These are phyloP conservation scores for Moxostoma hubbsi DNA, from an alignment of 2,797 vertebrate species.

Conservation along the genomic window DNA sequence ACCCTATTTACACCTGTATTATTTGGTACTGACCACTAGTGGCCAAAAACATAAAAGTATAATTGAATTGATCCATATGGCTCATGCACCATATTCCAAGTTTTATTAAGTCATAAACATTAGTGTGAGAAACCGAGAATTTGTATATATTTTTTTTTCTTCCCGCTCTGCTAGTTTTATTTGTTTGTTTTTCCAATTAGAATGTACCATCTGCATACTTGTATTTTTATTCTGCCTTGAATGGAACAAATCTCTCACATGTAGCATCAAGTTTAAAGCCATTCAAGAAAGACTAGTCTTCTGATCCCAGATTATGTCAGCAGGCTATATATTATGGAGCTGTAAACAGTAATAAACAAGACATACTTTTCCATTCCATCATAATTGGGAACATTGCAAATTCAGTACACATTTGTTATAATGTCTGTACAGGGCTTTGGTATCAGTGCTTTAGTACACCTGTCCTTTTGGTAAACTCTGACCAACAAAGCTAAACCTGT, in stretches of 20 bases:
- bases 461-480: constrained; percentile 43
- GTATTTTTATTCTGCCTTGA: constrained; percentile 2
- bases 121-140: too few species aligned
- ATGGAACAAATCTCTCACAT: constrained; percentile 31
- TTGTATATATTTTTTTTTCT: too few species aligned
- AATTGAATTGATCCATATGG: too few species aligned
- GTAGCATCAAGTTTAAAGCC: constrained; percentile 45
- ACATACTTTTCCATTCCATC: constrained; percentile 6
- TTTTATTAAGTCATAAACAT: too few species aligned
- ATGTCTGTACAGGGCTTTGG: constrained; percentile 9
- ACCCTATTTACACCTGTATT: too few species aligned
- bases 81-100: too few species aligned
- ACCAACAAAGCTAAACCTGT: constrained; percentile 57
- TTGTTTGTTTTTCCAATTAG: not conserved
- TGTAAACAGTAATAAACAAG: constrained; percentile 45
- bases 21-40: too few species aligned
- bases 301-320: constrained; percentile 45
- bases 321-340: constrained; percentile 44
- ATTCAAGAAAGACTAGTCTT: constrained; percentile 25
- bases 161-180: too few species aligned
- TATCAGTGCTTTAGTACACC: constrained; percentile 13
- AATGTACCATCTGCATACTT: constrained; percentile 6
- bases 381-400: constrained; percentile 34
- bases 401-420: constrained; percentile 27
- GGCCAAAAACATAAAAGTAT: too few species aligned